Base-by-base conservation (phyloP, 2,113 vertebrate genomes). In the Trinectes maculatus region DNA sequence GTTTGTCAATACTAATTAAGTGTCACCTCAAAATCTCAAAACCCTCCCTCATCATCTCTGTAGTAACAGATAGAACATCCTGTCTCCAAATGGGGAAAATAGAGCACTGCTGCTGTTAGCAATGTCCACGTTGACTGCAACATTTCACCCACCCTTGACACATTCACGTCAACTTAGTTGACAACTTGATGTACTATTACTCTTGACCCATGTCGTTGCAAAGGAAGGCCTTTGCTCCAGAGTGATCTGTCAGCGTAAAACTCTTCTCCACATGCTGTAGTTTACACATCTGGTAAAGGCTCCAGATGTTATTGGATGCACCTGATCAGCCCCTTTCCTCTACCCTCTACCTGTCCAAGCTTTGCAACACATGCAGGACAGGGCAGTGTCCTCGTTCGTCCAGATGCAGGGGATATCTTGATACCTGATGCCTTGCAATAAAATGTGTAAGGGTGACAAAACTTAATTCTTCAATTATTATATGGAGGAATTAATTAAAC, bases 241-340 rank as follows among this genome's bases (percentile, higher is more conserved):
- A 77, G 69, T 21, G 10, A 71, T 77, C 74, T 56, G 72, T 77
- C 79, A 80, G 71, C 65, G 49, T 21, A n/a, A 66, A 73, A 74
- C 80, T 71, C 68, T 80, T 84, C 59, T 70, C 73, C 85, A 85
- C 81, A 83, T 76, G 33, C 37, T 36, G 22, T 36, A 42, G 34
- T 51, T 66, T 28, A 52, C 60, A 71, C 83, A 73, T 80, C 84
- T 88, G 80, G 65, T 74, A 36, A 67, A 76, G 60, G 55, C 25
- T 85, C 76, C 87, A 91, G 84, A 90, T 91, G 89, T 90, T 86
- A 86, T 85, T 56, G 66, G 63, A 81, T 65, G 63, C 82, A 85
- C 79, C 79, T 88, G 83, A 80, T 31, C 78, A 31, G 60, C 49
- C 54, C 55, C 39, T 46, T 77, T 47, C 31, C 48, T 56, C 70